Percentiles rank a stretch among this genome's conserved stretches.
Conservation (phyloP, 2,888 invertebrate genomes). For the Exephanes ischioxanthus region DNA sequence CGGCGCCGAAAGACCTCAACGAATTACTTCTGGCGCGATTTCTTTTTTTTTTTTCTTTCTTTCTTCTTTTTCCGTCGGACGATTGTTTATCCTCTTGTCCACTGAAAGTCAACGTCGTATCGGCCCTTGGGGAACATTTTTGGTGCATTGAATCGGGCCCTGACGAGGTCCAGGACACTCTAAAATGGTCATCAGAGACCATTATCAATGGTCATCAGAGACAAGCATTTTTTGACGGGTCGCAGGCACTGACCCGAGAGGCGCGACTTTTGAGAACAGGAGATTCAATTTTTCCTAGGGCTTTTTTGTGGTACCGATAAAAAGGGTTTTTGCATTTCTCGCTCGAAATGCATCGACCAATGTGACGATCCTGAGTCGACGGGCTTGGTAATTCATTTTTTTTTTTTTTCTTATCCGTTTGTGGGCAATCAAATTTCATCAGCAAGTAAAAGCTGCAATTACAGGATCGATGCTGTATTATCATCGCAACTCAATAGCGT, state of each 20-base stretch:
- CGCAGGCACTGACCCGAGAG: too few relatives aligned
- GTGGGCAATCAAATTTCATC: conserved; percentile 16
- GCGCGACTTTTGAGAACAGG: not conserved
- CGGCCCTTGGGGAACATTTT: too few relatives aligned
- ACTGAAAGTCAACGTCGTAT: not conserved
- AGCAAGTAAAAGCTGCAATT: not conserved
- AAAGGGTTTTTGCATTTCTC: not conserved
- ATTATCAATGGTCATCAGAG: not conserved
- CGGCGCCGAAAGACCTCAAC: not conserved
- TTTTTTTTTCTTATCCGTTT: conserved; percentile 3
- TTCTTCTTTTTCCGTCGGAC: conserved; percentile 3
- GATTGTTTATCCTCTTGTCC: conserved; percentile 29
- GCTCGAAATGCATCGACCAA: not conserved
- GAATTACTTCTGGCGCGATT: not conserved
- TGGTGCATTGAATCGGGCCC: not conserved
- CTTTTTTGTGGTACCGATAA: not conserved
- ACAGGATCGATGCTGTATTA: conserved; percentile 44
- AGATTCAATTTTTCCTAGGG: not conserved
- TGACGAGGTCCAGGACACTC: not conserved
- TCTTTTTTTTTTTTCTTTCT: not conserved
- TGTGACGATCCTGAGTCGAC: not conserved
- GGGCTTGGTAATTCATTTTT: conserved; percentile 34
- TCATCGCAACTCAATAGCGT: conserved; percentile 54
- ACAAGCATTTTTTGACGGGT: too few relatives aligned
- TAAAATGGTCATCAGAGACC: not conserved